Evolutionary conservation across 2,113 vertebrate species (phyloP).

Genomic region (Anser brachyrhynchus): DNA sequence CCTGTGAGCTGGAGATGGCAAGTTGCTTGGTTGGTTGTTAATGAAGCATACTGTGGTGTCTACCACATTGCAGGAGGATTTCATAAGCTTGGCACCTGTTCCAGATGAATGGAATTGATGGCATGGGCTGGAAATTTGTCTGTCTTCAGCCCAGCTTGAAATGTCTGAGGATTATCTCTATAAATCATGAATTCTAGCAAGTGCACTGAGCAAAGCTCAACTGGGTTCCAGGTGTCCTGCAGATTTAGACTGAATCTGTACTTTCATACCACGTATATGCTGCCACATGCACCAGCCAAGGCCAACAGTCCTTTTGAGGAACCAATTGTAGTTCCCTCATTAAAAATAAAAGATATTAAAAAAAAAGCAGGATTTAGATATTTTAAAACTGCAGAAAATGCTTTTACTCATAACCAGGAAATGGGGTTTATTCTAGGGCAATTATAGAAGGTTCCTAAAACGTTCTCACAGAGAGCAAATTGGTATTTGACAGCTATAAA

Average conservation of each 20-base stretch:
- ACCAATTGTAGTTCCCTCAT: accelerated
- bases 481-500: not conserved
- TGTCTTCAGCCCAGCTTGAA: constrained; percentile 49
- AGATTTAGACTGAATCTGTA: not conserved
- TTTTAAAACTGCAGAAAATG: not conserved
- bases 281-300: not conserved
- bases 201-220: not conserved
- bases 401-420: not conserved
- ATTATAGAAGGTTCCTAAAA: not conserved
- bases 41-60: constrained; percentile 50
- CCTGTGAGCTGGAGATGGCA: constrained; percentile 26
- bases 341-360: not conserved
- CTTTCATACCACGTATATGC: not conserved
- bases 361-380: not conserved
- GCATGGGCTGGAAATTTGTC: constrained; percentile 63
- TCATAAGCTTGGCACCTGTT: constrained; percentile 52
- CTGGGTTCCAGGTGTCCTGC: constrained; percentile 47
- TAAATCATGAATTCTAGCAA: not conserved
- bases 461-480: not conserved
- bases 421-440: not conserved
- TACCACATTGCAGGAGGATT: constrained; percentile 53
- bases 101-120: constrained; percentile 69
- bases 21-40: constrained; percentile 58
- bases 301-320: not conserved
- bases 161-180: constrained; percentile 60